phyloP scores from a whole-genome alignment of 35 echinoderm and acorn worm genomes.

The Hemicentrotus pulcherrimus region DNA sequence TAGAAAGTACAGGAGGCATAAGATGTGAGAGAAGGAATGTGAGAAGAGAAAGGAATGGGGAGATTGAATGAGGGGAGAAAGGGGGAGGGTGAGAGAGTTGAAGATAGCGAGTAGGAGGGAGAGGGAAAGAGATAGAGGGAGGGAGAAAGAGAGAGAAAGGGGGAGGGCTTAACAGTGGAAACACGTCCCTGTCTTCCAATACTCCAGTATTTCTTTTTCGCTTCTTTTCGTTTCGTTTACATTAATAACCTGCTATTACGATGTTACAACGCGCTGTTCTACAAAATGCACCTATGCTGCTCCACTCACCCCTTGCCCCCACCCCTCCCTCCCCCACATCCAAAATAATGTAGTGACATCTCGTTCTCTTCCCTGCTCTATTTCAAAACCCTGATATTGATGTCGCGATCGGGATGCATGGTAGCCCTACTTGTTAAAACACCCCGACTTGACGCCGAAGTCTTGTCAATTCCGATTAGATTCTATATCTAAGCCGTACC shows the following conservation, averaged over 20 bases:
- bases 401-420: neutral
- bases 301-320: neutral
- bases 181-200: too few species aligned
- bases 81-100: neutral
- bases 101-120: neutral
- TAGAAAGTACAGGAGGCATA: too few species aligned
- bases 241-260: too few species aligned
- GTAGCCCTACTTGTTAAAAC: neutral
- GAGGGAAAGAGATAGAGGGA: too few species aligned
- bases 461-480: neutral
- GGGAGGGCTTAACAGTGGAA: too few species aligned
- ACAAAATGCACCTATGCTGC: neutral
- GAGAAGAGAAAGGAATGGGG: neutral
- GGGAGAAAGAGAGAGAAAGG: too few species aligned
- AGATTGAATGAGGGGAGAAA: neutral
- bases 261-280: too few species aligned
- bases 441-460: neutral
- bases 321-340: too few species aligned
- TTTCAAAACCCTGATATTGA: neutral
- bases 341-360: neutral
- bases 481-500: neutral
- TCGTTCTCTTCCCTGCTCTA: neutral
- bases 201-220: too few species aligned
- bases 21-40: neutral
- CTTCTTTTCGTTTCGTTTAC: too few species aligned